These are phyloP conservation scores for Craseonycteris thonglongyai DNA, from an alignment of 2,113 vertebrate species.

Conservation along the genomic window DNA sequence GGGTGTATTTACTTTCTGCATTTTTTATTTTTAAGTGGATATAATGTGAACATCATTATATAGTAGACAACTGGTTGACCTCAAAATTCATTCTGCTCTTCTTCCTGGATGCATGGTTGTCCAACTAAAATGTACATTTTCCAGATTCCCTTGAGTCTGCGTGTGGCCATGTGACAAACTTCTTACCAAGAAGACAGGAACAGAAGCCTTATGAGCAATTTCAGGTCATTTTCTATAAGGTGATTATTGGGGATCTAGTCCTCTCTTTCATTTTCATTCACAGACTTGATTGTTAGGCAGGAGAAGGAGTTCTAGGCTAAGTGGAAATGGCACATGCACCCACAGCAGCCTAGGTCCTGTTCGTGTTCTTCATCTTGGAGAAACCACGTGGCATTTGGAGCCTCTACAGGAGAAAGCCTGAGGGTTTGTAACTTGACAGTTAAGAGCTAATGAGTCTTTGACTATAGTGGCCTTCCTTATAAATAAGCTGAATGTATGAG, in stretches of 20 bases:
- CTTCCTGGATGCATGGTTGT: neutral
- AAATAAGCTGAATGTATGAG: neutral
- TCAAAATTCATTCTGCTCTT: neutral
- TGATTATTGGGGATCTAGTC: neutral
- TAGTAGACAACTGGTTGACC: neutral
- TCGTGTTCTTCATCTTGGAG: neutral
- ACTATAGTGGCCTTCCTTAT: neutral
- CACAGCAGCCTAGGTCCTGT: neutral
- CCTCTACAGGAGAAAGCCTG: neutral
- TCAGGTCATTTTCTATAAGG: neutral
- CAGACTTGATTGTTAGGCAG: neutral
- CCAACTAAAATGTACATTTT: neutral
- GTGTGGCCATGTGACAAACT: neutral
- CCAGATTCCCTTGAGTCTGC: neutral
- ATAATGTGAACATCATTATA: neutral
- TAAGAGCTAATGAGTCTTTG: neutral
- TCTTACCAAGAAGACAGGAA: neutral
- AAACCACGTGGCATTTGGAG: neutral
- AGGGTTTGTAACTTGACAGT: neutral
- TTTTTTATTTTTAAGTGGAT: neutral
- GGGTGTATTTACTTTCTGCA: neutral
- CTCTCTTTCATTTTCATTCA: neutral
- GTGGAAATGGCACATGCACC: neutral
- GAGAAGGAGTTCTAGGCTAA: neutral
- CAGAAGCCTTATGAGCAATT: neutral